Percentiles rank a stretch among this genome's conserved stretches.
These are phyloP conservation scores for Aplocera efformata DNA, from an alignment of 2,888 invertebrate genomes.

Conservation along the genomic window DNA sequence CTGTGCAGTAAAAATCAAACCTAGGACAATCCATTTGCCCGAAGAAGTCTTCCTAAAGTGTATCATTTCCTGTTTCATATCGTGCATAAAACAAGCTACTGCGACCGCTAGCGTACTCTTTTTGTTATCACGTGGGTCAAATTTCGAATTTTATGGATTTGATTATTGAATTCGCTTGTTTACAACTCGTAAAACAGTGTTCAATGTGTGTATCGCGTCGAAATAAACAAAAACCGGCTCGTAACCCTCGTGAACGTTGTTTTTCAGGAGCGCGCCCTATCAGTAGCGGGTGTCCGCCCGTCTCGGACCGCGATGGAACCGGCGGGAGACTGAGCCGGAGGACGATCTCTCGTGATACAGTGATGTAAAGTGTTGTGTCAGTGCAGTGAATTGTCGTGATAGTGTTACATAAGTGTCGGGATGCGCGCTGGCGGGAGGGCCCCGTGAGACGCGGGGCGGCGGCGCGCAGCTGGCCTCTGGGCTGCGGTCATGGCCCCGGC, in stretches of 20 bases:
- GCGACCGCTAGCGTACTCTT: constrained; percentile 69
- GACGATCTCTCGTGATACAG: constrained; percentile 48
- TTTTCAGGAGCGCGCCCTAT: constrained; percentile 71
- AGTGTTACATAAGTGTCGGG: constrained; percentile 67
- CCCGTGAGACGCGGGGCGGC: constrained; percentile 64
- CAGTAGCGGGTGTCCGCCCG: constrained; percentile 40
- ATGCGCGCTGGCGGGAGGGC: constrained; percentile 59
- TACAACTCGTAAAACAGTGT: constrained; percentile 14
- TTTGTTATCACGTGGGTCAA: constrained; percentile 79
- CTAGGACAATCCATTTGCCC: constrained; percentile 10
- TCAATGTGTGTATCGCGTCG: constrained; percentile 14
- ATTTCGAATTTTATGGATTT: constrained; percentile 58
- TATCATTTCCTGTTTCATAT: constrained; percentile 76
- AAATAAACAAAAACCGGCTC: constrained; percentile 56
- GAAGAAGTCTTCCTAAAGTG: constrained; percentile 57
- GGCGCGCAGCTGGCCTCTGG: constrained; percentile 59
- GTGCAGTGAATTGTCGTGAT: constrained; percentile 50
- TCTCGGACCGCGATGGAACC: constrained; percentile 56
- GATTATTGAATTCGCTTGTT: constrained; percentile 25
- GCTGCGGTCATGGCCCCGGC: constrained; percentile 96
- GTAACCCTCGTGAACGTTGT: constrained; percentile 64
- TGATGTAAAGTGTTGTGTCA: constrained; percentile 47
- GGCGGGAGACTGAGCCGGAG: constrained; percentile 57
- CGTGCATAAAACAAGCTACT: constrained; percentile 71
- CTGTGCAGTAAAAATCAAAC: constrained; percentile 10